Conservation (phyloP, 2,113 vertebrate species). For the Amazona guildingii region DNA sequence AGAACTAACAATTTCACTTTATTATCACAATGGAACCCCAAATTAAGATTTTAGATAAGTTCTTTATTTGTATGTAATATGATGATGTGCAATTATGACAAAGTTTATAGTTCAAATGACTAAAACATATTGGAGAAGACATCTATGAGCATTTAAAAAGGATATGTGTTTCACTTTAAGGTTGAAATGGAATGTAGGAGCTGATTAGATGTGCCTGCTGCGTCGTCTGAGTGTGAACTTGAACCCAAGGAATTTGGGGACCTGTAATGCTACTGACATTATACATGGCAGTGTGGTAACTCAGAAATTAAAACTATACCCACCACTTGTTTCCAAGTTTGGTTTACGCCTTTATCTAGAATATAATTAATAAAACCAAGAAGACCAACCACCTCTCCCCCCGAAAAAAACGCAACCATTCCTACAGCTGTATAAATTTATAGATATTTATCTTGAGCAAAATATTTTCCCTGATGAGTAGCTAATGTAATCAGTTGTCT, state of each 20-base stretch:
- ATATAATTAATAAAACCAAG: neutral
- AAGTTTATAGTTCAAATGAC: neutral
- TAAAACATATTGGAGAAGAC: neutral
- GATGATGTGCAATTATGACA: neutral
- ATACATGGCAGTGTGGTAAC: neutral
- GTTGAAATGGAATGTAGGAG: neutral
- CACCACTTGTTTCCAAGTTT: neutral
- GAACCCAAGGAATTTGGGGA: neutral
- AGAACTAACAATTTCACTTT: neutral
- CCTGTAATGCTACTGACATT: neutral
- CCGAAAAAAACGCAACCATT: neutral
- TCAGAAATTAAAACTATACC: neutral
- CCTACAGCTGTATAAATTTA: neutral
- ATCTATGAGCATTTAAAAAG: neutral
- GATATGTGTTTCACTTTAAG: neutral
- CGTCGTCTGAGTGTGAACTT: neutral
- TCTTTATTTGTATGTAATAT: neutral
- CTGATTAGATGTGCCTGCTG: neutral
- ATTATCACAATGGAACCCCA: neutral
- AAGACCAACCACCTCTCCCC: rapidly evolving
- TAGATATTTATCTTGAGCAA: neutral
- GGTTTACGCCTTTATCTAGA: neutral
- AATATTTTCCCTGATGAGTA: neutral
- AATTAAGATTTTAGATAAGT: neutral
- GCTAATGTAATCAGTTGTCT: neutral